These are phyloP conservation scores for Albula goreensis DNA, from an alignment of 2,113 vertebrate species.

Conservation along the genomic window DNA sequence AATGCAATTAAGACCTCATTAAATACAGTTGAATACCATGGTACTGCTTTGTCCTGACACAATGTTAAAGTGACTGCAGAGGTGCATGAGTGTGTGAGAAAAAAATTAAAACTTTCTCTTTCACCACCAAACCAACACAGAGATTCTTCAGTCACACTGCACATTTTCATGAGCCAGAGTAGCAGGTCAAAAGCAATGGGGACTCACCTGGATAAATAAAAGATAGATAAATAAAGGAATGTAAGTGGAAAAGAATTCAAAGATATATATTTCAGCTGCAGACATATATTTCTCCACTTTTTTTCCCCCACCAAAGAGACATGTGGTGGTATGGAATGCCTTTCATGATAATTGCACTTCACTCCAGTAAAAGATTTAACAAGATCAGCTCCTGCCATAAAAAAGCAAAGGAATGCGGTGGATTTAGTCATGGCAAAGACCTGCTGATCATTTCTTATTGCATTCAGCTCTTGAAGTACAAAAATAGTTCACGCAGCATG, in stretches of 20 bases:
- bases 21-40: constrained; percentile 57
- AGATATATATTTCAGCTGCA: constrained; percentile 52
- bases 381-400: constrained; percentile 5
- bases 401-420: not conserved
- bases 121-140: not conserved
- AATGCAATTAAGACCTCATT: constrained; percentile 62
- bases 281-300: constrained; percentile 36
- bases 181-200: too few relatives aligned
- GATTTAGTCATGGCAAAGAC: not conserved
- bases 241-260: constrained; percentile 51
- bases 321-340: constrained; percentile 3
- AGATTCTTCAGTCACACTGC: constrained; percentile 37
- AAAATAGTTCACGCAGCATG: not conserved
- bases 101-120: constrained; percentile 4
- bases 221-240: constrained; percentile 21
- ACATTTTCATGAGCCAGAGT: too few relatives aligned
- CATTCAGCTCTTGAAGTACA: not conserved
- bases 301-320: not conserved
- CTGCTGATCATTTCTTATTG: not conserved
- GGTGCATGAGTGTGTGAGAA: constrained; percentile 48
- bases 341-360: constrained; percentile 3
- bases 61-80: constrained; percentile 46
- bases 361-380: constrained; percentile 14
- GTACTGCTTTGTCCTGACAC: constrained; percentile 45
- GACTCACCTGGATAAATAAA: too few relatives aligned